These are phyloP conservation scores for Idaea aversata DNA, from an alignment of 2,888 invertebrate species.

Conservation along the genomic window DNA sequence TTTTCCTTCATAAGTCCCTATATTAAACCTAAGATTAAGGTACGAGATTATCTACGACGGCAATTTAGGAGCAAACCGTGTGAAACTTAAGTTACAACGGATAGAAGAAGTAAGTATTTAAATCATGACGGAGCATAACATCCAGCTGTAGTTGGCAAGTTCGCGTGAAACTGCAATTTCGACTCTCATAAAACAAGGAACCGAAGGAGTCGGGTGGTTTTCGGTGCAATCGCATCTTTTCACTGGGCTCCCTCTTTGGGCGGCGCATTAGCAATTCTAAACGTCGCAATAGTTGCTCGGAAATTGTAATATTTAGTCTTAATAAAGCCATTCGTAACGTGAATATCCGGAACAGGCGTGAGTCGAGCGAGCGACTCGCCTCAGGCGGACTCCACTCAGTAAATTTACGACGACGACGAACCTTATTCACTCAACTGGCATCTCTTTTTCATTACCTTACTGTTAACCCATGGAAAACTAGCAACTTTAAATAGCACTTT, in stretches of 20 bases:
- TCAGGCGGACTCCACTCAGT: constrained; percentile 46
- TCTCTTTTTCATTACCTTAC: constrained; percentile 24
- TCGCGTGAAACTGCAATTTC: constrained; percentile 67
- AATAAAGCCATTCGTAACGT: constrained; percentile 75
- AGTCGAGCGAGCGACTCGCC: constrained; percentile 46
- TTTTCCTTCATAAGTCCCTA: constrained; percentile 44
- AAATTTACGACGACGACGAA: constrained; percentile 55
- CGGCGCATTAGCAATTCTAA: constrained; percentile 72
- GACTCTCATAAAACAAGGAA: constrained; percentile 67
- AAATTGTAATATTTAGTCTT: constrained; percentile 76
- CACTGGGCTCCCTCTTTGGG: constrained; percentile 55
- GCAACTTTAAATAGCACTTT: not conserved
- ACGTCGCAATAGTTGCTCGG: constrained; percentile 66
- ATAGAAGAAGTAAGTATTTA: constrained; percentile 52
- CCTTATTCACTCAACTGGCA: constrained; percentile 41
- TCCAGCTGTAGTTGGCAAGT: constrained; percentile 53
- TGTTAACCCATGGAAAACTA: constrained; percentile 10
- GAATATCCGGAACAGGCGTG: constrained; percentile 69
- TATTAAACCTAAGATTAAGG: constrained; percentile 40
- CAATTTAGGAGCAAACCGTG: constrained; percentile 19
- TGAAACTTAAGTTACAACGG: constrained; percentile 29
- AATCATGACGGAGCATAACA: constrained; percentile 56
- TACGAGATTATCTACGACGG: constrained; percentile 17
- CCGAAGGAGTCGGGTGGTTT: constrained; percentile 45
- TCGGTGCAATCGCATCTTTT: constrained; percentile 70